Conservation (phyloP, 2,113 vertebrate genomes). For the Dicerorhinus sumatrensis region DNA sequence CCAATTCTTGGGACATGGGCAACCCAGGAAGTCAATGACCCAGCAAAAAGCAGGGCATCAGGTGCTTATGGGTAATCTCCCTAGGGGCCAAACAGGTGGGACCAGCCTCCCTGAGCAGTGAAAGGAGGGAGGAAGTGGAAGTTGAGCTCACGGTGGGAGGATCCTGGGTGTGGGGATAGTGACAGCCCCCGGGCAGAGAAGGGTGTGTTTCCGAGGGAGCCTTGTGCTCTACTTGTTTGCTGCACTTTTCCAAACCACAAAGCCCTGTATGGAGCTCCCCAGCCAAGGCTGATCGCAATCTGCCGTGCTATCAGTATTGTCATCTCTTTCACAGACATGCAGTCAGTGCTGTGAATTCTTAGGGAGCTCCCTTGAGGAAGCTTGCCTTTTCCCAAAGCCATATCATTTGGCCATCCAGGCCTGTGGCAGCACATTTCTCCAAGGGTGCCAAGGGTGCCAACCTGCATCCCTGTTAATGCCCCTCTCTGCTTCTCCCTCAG, state of each 20-base stretch:
- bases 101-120: neutral
- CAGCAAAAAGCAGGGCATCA: neutral
- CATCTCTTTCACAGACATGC: neutral
- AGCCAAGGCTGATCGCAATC: neutral
- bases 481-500: neutral
- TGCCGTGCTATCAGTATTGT: neutral
- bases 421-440: fast-evolving
- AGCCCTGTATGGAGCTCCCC: neutral
- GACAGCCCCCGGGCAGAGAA: constrained; percentile 10
- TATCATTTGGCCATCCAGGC: neutral
- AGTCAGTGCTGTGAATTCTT: fast-evolving
- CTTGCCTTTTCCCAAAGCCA: neutral
- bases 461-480: fast-evolving
- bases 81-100: neutral
- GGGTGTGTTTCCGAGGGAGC: neutral
- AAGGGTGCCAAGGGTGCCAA: fast-evolving
- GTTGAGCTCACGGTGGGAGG: neutral
- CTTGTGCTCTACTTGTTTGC: neutral
- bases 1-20: fast-evolving
- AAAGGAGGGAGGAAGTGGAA: neutral
- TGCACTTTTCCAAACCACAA: constrained; percentile 74
- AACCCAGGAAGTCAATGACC: neutral
- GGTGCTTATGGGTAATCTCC: neutral
- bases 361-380: neutral
- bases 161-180: neutral